Evolutionary conservation across 2,113 vertebrate genomes (phyloP), one percentile per base, ranked within the genome.

Genomic region (Petroica traversi): DNA sequence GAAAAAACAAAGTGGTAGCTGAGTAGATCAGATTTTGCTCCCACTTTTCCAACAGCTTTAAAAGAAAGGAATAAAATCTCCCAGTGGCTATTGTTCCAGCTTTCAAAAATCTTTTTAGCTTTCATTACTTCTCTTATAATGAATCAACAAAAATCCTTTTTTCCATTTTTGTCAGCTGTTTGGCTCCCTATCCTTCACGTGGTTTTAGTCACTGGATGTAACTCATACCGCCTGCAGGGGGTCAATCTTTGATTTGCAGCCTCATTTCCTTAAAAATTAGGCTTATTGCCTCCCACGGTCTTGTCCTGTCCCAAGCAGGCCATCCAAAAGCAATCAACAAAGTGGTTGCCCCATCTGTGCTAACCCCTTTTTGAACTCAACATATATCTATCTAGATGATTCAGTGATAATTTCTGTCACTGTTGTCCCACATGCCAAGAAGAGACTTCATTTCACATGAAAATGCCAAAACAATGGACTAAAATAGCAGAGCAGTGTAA

Each of bases 261-360:
- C 85, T 94, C n/a, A 71, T 92, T 93, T 95, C 87, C 87, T 79
- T 91, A 66, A 92, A 88, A 96, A 92, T 52, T 76, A 64, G 78
- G 40, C 28, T 48, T 88, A 12, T 24, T 85, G 36, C 73, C 83
- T 93, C 72, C 85, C 68, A 77, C 7, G 0, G 45, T 43, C 85
- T 71, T 84, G 58, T 79, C 71, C 62, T 54, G 31, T 85, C 87
- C 41, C 29, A 94, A 55, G 62, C 63, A 91, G 54, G 17, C 19
- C 43, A 66, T 76, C 54, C 71, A 85, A 85, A 85, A 83, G 62
- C 36, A 73, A 76, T 55, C 94, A 83, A 55, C 41, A 69, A 49
- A 62, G 58, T 1, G 1, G 18, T 24, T 82, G 49, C 36, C 46
- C 69, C 41, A 74, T 36, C 49, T 88, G 45, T 55, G 17, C 52